Conservation (phyloP, 1,140 invertebrate genomes). For the Cryptotermes secundus region DNA sequence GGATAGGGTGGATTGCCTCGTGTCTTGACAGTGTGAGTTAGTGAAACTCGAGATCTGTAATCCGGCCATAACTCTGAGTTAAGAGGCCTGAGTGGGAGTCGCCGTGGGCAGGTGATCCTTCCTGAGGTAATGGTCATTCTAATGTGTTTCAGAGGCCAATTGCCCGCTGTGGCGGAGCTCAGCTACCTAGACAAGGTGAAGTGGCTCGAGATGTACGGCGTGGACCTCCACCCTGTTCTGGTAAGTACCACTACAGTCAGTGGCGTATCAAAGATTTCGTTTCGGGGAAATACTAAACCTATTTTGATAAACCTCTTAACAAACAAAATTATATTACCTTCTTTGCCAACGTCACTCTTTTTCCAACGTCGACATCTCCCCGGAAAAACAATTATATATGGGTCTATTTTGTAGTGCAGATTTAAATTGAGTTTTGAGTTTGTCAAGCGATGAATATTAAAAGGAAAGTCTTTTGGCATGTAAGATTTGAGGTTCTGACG, state of each 20-base stretch:
- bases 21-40: neutral
- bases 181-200: slow-evolving; percentile 79
- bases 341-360: too few species aligned
- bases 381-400: too few species aligned
- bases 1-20: neutral
- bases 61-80: neutral
- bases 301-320: too few species aligned
- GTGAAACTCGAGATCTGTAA: neutral
- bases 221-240: slow-evolving; percentile 76
- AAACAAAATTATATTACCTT: too few species aligned
- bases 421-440: too few species aligned
- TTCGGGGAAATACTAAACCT: too few species aligned
- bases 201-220: slow-evolving; percentile 82
- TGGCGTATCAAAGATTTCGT: too few species aligned
- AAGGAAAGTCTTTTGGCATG: too few species aligned
- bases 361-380: too few species aligned
- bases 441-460: too few species aligned
- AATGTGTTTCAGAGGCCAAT: slow-evolving; percentile 61
- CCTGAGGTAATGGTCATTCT: neutral
- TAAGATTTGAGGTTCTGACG: too few species aligned
- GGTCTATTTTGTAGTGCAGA: too few species aligned
- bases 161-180: slow-evolving; percentile 68
- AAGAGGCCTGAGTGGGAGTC: neutral
- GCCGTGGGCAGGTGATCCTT: neutral
- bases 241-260: slow-evolving; percentile 49